phyloP scores from a whole-genome alignment of 1,140 invertebrate species.

The Orchestia grillus region DNA sequence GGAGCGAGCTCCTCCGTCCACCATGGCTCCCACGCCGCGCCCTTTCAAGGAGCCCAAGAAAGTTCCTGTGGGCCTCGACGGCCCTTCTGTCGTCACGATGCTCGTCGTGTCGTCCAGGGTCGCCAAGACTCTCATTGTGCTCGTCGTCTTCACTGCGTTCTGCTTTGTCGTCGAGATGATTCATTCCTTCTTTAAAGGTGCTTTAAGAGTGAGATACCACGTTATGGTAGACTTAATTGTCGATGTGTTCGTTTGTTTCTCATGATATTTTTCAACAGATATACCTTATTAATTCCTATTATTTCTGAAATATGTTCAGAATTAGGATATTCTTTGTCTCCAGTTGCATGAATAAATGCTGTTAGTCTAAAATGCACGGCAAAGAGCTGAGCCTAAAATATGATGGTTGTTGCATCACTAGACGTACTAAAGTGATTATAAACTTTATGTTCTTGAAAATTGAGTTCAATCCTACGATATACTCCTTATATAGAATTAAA shows the following conservation, averaged over 20 bases:
- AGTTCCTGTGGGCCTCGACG: slow-evolving; percentile 17
- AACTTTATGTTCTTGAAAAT: not conserved
- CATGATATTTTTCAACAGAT: not conserved
- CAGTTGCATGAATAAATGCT: not conserved
- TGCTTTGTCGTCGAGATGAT: not conserved
- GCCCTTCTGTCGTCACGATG: slow-evolving; percentile 13
- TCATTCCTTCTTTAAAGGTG: slow-evolving; percentile 29
- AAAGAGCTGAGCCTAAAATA: not conserved
- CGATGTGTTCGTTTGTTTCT: not conserved
- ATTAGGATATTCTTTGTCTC: not conserved
- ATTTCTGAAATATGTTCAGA: not conserved
- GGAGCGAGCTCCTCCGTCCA: not conserved
- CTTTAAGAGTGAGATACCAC: not conserved
- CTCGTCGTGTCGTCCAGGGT: slow-evolving; percentile 12
- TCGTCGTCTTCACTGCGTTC: not conserved
- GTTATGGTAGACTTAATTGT: not conserved
- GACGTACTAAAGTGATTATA: not conserved
- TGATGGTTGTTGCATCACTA: not conserved
- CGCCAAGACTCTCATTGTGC: slow-evolving; percentile 25
- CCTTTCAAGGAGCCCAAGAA: slow-evolving; percentile 25
- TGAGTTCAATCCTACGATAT: not conserved
- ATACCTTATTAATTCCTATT: not conserved
- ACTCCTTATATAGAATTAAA: not conserved
- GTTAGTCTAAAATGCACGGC: not conserved
- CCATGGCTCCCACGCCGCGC: slow-evolving; percentile 29